These are phyloP conservation scores for Myotis myotis DNA, from an alignment of 2,797 vertebrate species.

Conservation along the genomic window DNA sequence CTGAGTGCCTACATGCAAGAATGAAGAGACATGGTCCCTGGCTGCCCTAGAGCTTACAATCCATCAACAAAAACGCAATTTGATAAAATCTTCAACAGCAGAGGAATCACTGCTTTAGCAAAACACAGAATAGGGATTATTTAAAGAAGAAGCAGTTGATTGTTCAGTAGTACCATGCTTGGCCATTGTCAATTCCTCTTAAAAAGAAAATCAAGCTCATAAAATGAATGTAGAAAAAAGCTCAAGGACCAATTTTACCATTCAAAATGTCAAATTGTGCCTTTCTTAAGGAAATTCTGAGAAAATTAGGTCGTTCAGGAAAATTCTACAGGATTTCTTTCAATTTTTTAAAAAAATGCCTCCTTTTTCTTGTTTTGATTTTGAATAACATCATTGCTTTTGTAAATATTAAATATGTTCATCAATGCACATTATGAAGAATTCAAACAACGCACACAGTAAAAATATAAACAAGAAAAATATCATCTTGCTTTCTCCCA, in stretches of 20 bases:
- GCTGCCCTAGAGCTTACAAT: background rate
- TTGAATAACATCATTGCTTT: background rate
- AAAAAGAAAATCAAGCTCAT: background rate
- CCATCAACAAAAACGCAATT: background rate
- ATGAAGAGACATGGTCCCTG: background rate
- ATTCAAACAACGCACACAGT: background rate
- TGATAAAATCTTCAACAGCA: background rate
- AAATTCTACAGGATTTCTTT: slow-evolving; percentile 6
- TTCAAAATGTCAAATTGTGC: background rate
- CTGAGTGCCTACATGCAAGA: background rate
- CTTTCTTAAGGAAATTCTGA: background rate
- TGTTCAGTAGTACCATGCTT: background rate
- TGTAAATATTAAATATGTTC: background rate
- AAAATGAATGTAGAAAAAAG: background rate
- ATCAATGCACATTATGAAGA: background rate
- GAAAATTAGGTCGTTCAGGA: background rate
- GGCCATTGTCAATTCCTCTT: background rate
- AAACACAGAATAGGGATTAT: background rate
- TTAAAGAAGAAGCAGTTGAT: background rate
- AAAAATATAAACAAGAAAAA: background rate
- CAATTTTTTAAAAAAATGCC: background rate
- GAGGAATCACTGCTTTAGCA: background rate
- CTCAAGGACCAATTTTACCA: background rate
- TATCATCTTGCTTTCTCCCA: background rate
- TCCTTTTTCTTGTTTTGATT: background rate